Evolutionary conservation across 2,888 invertebrate species (phyloP), one percentile per base, ranked within the genome.

Genomic region (Drosophila longiperda): DNA sequence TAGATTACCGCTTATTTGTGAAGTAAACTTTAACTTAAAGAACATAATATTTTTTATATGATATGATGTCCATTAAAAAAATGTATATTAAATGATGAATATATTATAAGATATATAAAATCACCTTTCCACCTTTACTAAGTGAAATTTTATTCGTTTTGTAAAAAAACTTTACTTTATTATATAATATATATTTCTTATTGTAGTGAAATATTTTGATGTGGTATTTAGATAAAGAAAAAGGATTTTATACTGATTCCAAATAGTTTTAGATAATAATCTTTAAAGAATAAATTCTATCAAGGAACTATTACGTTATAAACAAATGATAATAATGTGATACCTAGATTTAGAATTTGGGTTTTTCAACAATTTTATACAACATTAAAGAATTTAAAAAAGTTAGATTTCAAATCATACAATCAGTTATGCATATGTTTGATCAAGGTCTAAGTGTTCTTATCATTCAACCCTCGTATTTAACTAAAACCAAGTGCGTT

Each of bases 401-500:
- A 12, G 12, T 7, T 12, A 20, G 12, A 20, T 45, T 20, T 45
- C 0, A 12, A 20, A 45, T 20, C 20, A 20, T 7, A 20, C 3
- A 20, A 45, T 1, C 20, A 6, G 20, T 45, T 20, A 12, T 45
- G 45, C 12, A 73, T 42, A 29, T 26, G 36, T 17, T 17, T 5
- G 48, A 72, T 72, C 64, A 60, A 68, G 54, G 54, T 59, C 48
- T 54, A 38, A 20, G 15, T 32, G 12, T 17, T 12, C 26, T 23
- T 11, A n/a, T 36, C 12, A 23, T 42, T n/a, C 12, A 32, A 17
- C 1, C 38, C 45, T 36, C 17, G 32, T n/a, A 12, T 26, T 57
- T 15, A 52, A 54, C 33, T 48, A 38, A 29, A 60, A 38, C 45
- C 65, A 55, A 65, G 67, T 55, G 65, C 64, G 60, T 54, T 58